Conservation (phyloP, 2,797 vertebrate species). For the Sebastes umbrosus region DNA sequence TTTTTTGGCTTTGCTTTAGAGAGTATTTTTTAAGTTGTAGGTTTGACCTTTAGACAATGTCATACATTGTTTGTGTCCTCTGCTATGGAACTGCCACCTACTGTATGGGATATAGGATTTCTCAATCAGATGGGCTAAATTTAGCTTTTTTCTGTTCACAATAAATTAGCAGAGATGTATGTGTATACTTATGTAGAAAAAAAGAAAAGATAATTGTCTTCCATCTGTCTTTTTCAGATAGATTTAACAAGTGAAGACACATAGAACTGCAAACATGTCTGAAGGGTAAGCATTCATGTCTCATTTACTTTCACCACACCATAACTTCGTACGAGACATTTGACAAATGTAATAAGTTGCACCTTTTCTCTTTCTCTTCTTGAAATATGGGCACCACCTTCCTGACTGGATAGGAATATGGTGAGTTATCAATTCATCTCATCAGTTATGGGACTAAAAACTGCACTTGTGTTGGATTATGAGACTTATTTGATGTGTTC, state of each 20-base stretch:
- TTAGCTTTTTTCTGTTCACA: background rate
- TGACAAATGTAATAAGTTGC: background rate
- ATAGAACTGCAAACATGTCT: slow-evolving; percentile 68
- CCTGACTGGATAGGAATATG: slow-evolving; percentile 18
- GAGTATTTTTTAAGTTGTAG: background rate
- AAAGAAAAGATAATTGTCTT: background rate
- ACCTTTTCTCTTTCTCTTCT: slow-evolving; percentile 18
- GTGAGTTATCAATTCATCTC: slow-evolving; percentile 49
- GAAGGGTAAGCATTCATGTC: slow-evolving; percentile 67
- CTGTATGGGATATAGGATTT: background rate
- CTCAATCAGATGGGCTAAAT: background rate
- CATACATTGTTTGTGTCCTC: slow-evolving; percentile 1
- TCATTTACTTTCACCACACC: background rate
- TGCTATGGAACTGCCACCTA: background rate
- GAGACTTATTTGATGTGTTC: background rate
- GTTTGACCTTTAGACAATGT: slow-evolving; percentile 60
- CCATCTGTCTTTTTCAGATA: background rate
- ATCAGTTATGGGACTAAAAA: background rate
- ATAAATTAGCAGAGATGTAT: background rate
- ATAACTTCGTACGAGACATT: background rate
- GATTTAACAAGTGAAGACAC: slow-evolving; percentile 21
- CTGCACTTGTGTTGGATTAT: background rate
- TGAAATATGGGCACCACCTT: slow-evolving; percentile 7
- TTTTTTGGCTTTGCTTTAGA: background rate
- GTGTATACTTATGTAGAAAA: background rate